Conservation (phyloP, 1,140 invertebrate genomes). For the Thaumatotibia leucotreta region DNA sequence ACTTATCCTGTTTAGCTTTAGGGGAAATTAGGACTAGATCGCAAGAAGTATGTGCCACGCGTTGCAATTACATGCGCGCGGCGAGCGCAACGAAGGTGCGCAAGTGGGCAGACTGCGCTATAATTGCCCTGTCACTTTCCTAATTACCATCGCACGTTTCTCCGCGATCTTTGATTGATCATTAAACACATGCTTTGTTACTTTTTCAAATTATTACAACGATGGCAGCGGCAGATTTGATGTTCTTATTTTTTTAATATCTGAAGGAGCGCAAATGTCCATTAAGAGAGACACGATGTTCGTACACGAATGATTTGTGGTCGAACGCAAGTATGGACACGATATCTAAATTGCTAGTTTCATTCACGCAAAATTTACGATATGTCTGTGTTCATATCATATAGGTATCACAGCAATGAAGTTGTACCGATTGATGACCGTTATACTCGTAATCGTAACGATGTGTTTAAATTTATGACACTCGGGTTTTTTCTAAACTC, state of each 20-base stretch:
- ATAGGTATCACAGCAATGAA: no score
- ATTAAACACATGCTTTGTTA: constrained; percentile 13
- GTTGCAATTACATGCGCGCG: neutral
- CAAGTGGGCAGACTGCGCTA: constrained; percentile 9
- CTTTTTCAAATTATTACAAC: neutral
- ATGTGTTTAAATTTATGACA: no score
- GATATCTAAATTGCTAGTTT: neutral
- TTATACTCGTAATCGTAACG: no score
- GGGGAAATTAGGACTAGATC: neutral
- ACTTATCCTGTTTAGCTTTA: neutral
- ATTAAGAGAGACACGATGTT: neutral
- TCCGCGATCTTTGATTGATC: constrained; percentile 20
- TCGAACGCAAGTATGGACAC: neutral
- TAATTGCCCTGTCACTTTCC: constrained; percentile 32
- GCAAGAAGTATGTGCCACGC: neutral
- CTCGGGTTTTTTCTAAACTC: no score
- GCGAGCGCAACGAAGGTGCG: neutral
- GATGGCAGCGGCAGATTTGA: neutral
- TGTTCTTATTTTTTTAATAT: neutral
- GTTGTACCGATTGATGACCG: no score
- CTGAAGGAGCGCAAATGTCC: neutral
- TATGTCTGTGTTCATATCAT: no score
- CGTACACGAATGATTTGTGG: neutral
- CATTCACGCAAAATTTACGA: neutral
- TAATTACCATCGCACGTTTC: constrained; percentile 22